Evolutionary conservation across 2,888 invertebrate species (phyloP).

Genomic region (Eucriotettix oculatus): DNA sequence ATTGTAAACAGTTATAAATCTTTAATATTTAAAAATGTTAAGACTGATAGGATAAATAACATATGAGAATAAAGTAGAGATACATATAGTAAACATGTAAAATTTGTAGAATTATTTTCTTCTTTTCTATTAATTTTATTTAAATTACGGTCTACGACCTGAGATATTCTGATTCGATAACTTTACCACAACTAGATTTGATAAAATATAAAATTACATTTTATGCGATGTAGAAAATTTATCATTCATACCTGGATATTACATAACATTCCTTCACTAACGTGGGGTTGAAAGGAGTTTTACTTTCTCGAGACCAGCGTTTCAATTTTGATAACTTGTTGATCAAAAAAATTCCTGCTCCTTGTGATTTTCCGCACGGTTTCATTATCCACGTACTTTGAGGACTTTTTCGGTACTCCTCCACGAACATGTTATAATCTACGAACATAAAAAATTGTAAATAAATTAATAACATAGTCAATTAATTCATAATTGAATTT

Average conservation of each 20-base stretch:
- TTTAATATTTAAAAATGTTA: too few species aligned
- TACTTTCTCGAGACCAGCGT: conserved; percentile 75
- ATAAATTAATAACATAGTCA: too few species aligned
- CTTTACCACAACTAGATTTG: not conserved
- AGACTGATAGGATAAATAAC: too few species aligned
- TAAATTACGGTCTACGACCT: too few species aligned
- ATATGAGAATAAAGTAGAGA: too few species aligned
- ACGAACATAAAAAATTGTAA: too few species aligned
- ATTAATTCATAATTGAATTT: too few species aligned
- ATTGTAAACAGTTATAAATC: too few species aligned
- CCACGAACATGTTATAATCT: conserved; percentile 94
- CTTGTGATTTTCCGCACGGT: conserved; percentile 88
- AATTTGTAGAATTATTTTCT: too few species aligned
- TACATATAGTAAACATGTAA: too few species aligned
- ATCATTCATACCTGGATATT: conserved; percentile 53
- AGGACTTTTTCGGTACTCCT: conserved; percentile 86
- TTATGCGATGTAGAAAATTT: not conserved
- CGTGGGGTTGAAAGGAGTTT: conserved; percentile 70
- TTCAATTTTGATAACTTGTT: conserved; percentile 89
- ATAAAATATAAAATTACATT: not conserved
- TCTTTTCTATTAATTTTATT: too few species aligned
- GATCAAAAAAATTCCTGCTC: conserved; percentile 88
- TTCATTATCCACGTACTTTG: conserved; percentile 97
- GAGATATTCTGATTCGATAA: too few species aligned
- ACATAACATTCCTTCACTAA: conserved; percentile 82